Base-by-base conservation (phyloP, 2,888 invertebrate genomes). In the Hemaris fuciformis region DNA sequence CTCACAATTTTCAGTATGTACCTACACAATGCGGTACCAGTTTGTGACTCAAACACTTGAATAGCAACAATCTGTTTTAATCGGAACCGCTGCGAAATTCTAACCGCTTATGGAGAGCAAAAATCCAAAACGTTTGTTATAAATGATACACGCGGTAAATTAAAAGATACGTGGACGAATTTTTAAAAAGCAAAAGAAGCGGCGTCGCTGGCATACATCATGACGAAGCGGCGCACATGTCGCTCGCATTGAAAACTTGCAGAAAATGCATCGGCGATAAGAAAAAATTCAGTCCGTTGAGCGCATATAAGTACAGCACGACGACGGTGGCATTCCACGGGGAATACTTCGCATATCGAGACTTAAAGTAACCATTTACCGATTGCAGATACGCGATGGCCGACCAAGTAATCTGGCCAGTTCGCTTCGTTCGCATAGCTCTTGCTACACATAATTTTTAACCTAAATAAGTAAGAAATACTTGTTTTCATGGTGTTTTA, bases 371-470 rank as follows among this genome's bases (percentile, higher is more conserved):
- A 90, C 90, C 90, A 91, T 91, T 91, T 91, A 91, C 90, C 85
- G 91, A 91, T 92, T 88, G 86, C 88, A 91, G 91, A 91, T 91
- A 91, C 91, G 90, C 91, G 90, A 90, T 87, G 91, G 92, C 83
- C 92, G 81, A 80, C 80, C 79, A 79, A 87, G 86, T 82, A 86
- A 91, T 91, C 91, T 91, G 88, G 89, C 83, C 88, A 85, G 89
- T 85, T 89, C 85, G 88, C 88, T 83, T 88, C 84, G 83, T 83
- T 84, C 81, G 82, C 87, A 88, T 88, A 86, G 77, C 82, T 84
- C 77, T 83, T 83, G 81, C 83, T 83, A 87, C 85, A 84, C 80
- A 85, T 88, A 84, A 89, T 88, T 83, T 85, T 87, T 90, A 90
- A 90, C 91, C 91, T 85, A 90, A 90, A 92, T 91, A 89, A 85